Conservation (phyloP, 2,113 vertebrate species). For the Oreochromis tanganicae region DNA sequence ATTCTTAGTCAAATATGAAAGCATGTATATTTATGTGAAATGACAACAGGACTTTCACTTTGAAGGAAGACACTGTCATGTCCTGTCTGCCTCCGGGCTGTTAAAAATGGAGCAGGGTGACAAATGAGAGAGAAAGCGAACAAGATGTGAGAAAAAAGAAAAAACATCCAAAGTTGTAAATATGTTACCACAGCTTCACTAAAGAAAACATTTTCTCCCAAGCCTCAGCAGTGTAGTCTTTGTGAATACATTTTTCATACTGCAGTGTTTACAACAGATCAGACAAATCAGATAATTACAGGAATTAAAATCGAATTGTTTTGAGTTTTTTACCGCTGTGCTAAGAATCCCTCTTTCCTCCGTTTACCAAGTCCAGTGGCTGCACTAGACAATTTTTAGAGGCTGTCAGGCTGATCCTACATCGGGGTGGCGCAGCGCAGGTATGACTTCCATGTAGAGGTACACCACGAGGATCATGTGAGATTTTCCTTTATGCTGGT, state of each 20-base stretch:
- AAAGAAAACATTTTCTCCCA: neutral
- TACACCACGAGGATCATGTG: neutral
- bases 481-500: neutral
- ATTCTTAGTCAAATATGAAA: constrained; percentile 44
- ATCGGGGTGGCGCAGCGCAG: neutral
- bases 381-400: neutral
- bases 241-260: accelerated
- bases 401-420: neutral
- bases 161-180: neutral
- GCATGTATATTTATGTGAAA: constrained; percentile 12
- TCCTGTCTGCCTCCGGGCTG: neutral
- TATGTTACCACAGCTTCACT: neutral
- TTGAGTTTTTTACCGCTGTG: neutral
- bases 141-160: neutral
- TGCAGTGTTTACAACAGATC: neutral
- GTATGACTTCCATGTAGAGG: neutral
- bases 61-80: constrained; percentile 29
- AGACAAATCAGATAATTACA: neutral
- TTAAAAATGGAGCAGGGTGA: constrained; percentile 14
- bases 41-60: constrained; percentile 1
- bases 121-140: neutral
- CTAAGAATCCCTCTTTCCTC: neutral
- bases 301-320: neutral
- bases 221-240: neutral
- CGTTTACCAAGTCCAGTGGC: neutral